These are phyloP conservation scores for Hippocampus abdominalis DNA, from an alignment of 2,113 vertebrate genomes.

Conservation along the genomic window DNA sequence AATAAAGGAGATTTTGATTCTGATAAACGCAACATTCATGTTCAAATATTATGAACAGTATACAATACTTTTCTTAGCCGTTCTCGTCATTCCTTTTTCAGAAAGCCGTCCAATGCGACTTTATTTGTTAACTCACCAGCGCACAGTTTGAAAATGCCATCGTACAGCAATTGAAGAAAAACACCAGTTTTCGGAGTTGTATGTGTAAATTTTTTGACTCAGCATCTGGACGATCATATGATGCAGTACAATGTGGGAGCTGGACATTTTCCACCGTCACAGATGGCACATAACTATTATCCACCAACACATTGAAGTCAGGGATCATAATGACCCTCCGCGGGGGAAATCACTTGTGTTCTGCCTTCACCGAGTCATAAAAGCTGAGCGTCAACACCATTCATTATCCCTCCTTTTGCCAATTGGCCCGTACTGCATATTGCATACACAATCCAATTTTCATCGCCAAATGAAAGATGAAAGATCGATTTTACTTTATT, in stretches of 20 bases:
- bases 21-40: no score
- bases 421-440: neutral
- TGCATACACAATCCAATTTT: neutral
- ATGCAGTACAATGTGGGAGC: slow-evolving; percentile 14
- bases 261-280: slow-evolving; percentile 16
- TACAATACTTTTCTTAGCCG: neutral
- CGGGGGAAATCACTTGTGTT: slow-evolving; percentile 16
- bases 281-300: slow-evolving; percentile 18
- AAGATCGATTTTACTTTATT: neutral
- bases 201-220: slow-evolving; percentile 1
- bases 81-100: no score
- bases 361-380: slow-evolving; percentile 4
- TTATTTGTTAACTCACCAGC: neutral
- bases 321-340: slow-evolving; percentile 18
- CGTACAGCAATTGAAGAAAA: neutral
- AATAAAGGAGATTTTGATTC: no score
- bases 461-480: neutral
- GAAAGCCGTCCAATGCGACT: neutral
- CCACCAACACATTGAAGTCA: slow-evolving; percentile 18
- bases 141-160: no score
- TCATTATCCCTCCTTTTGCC: neutral
- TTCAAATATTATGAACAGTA: neutral
- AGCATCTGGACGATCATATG: neutral
- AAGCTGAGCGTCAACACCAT: slow-evolving; percentile 5
- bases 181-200: neutral